Conservation (phyloP, 2,888 invertebrate species). For the Rotaria macrura region DNA sequence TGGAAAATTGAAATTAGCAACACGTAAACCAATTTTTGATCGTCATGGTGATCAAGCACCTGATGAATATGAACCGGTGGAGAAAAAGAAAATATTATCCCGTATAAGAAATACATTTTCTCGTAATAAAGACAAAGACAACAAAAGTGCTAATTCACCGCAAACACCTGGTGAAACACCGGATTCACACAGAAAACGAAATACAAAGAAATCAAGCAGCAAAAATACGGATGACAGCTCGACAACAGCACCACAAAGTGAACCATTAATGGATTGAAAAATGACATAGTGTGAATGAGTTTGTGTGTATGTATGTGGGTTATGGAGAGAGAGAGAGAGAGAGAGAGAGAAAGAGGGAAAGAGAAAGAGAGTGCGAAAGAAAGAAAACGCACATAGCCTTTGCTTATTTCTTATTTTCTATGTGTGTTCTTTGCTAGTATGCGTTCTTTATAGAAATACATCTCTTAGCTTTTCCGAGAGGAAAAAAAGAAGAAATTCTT, state of each 20-base stretch:
- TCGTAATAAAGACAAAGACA: background rate
- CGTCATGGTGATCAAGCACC: background rate
- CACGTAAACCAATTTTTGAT: constrained; percentile 10
- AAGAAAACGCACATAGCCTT: background rate
- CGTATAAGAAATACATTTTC: background rate
- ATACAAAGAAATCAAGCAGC: background rate
- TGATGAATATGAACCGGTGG: background rate
- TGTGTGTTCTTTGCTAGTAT: background rate
- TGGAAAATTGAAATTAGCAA: background rate
- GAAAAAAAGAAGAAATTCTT: background rate
- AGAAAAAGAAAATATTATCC: background rate
- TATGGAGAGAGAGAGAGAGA: background rate
- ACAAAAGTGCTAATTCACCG: background rate
- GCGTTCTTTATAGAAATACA: background rate
- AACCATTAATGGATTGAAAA: background rate
- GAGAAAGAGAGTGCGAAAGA: background rate
- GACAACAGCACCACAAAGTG: background rate
- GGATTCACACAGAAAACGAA: background rate
- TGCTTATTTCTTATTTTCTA: constrained; percentile 2
- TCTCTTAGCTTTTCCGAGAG: background rate
- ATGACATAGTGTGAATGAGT: background rate
- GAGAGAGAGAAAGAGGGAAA: no score
- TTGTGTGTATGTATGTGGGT: background rate
- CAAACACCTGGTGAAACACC: background rate
- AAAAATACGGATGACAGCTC: background rate